Conservation (phyloP, 2,888 invertebrate genomes). For the Liodrosophila aerea region DNA sequence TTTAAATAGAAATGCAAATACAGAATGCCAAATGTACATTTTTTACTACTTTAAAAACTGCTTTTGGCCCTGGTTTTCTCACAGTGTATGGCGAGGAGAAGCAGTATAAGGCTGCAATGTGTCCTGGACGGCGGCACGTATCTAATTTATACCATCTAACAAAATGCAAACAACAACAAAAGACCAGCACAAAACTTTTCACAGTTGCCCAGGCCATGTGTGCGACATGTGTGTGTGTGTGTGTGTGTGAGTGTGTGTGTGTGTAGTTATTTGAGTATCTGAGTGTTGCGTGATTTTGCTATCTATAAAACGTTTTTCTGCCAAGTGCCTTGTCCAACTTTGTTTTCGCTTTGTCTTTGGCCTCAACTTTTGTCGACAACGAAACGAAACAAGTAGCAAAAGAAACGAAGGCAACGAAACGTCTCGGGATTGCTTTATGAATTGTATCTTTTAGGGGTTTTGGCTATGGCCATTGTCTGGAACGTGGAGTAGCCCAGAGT, state of each 20-base stretch:
- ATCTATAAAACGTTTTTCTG: constrained; percentile 65
- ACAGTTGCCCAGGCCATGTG: constrained; percentile 41
- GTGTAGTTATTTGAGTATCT: constrained; percentile 49
- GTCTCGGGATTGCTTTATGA: constrained; percentile 57
- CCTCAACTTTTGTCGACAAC: constrained; percentile 19
- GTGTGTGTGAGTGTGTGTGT: constrained; percentile 19
- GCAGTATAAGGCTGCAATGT: constrained; percentile 31
- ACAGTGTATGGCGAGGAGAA: too few species aligned
- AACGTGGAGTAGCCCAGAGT: not conserved
- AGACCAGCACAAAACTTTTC: constrained; percentile 64
- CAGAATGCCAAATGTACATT: too few species aligned
- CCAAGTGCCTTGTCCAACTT: constrained; percentile 58
- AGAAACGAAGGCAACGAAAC: constrained; percentile 1
- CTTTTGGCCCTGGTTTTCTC: too few species aligned
- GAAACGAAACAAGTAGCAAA: not conserved
- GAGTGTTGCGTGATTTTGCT: constrained; percentile 60
- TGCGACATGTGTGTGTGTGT: constrained; percentile 16
- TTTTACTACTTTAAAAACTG: too few species aligned
- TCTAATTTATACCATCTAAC: constrained; percentile 74
- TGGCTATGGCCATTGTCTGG: constrained; percentile 12
- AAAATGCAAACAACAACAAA: constrained; percentile 62
- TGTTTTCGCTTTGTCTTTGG: constrained; percentile 47
- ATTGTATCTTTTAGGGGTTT: constrained; percentile 64
- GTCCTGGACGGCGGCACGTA: constrained; percentile 60
- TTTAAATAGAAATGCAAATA: too few species aligned